phyloP scores from a whole-genome alignment of 2,113 vertebrate genomes.

The Burhinus oedicnemus region DNA sequence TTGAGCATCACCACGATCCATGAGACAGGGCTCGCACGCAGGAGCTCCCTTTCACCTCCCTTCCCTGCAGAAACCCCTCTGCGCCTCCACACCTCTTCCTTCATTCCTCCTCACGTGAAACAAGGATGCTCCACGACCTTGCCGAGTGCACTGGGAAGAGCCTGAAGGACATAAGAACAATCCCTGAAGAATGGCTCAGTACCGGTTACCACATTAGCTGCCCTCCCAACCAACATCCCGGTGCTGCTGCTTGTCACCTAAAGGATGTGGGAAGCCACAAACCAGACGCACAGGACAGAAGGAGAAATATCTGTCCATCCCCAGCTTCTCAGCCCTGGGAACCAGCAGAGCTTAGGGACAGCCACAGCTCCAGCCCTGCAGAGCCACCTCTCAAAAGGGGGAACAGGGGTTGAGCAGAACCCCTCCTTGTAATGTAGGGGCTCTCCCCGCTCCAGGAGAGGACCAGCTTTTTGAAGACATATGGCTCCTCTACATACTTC shows the following conservation, averaged over 20 bases:
- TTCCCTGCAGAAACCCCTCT: neutral
- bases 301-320: neutral
- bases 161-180: neutral
- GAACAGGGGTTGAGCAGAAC: neutral
- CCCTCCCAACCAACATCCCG: neutral
- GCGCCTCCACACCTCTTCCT: neutral
- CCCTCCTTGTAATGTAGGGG: neutral
- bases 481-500: neutral
- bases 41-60: neutral
- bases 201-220: neutral
- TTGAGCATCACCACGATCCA: rapidly evolving
- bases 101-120: neutral
- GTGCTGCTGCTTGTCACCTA: neutral
- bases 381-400: neutral
- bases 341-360: neutral
- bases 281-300: neutral
- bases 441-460: rapidly evolving
- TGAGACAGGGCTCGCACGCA: rapidly evolving
- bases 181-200: neutral
- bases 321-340: neutral
- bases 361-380: neutral
- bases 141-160: neutral
- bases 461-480: neutral
- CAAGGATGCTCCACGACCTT: neutral
- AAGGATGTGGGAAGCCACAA: neutral